Evolutionary conservation across 1,140 invertebrate species (phyloP), one percentile per base, ranked within the genome.

Genomic region (Drosophila persimilis): DNA sequence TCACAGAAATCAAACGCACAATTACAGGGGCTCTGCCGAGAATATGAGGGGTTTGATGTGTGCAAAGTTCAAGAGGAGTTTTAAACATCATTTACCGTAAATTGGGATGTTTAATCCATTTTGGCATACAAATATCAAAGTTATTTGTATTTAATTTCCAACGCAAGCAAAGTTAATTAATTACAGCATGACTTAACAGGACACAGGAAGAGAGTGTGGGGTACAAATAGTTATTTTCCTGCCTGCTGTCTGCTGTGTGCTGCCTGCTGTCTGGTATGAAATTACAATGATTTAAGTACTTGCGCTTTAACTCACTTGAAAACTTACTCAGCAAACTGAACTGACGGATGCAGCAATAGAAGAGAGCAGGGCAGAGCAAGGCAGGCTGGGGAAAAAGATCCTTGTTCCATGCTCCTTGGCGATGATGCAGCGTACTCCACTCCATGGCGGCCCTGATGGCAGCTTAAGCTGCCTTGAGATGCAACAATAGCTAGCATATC

Each of bases 71-170:
- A 57, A 73, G 60, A 29, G 61, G 15, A 52, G 43, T 57, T 59
- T 62, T 46, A 55, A 69, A 31, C 67, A 69, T 79, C 58, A 61
- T 69, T 78, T 75, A 57, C 44, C 58, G 64, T 57, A 53, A 85
- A 86, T 80, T 67, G 74, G 52, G 76, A 73, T 80, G 72, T 65
- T 73, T 63, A 77, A 85, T 85, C 75, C 75, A 62, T 75, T 83
- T 83, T 65, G 74, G 83, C 72, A 88, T 76, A 88, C 78, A 88
- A 83, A 88, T 79, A 80, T 72, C 78, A 79, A 86, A 88, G 83
- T 67, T 88, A 86, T 88, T 88, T 88, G 83, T 76, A 70, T 83
- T 88, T 79, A 80, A 88, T 88, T 83, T 83, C 83, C 64, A 64
- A 79, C 43, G 72, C 71, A 83, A 83, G 78, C 83, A 83, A 79